Conservation (phyloP, 2,113 vertebrate species). For the Oreochromis spilurus region DNA sequence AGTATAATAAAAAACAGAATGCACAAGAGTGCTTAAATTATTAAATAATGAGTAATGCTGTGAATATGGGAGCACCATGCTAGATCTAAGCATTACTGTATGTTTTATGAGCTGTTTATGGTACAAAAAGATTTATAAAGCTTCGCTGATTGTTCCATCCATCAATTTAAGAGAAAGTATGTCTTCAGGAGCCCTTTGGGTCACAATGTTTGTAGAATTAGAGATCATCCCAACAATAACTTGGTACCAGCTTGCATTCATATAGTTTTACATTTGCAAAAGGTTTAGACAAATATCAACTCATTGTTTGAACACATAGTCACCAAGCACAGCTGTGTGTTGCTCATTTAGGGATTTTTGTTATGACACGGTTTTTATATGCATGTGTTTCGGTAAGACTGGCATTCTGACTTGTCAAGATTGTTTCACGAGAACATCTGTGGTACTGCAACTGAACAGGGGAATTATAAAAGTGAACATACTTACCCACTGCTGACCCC, state of each 20-base stretch:
- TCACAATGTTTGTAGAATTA: background rate
- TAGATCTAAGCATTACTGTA: background rate
- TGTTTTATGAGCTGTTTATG: background rate
- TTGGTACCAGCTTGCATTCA: background rate
- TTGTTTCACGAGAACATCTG: background rate
- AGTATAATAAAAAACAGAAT: background rate
- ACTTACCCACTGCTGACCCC: slow-evolving; percentile 64
- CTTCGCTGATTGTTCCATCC: background rate
- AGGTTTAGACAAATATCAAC: background rate
- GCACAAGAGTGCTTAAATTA: background rate
- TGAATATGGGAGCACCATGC: background rate
- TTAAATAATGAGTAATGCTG: background rate
- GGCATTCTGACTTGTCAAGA: background rate
- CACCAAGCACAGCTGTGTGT: background rate
- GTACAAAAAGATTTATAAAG: background rate
- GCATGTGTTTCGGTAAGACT: background rate
- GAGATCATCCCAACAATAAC: background rate
- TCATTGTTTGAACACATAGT: background rate
- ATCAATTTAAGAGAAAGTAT: background rate
- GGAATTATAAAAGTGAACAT: slow-evolving; percentile 40
- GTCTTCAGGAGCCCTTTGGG: background rate
- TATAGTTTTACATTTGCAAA: background rate
- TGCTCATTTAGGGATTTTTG: background rate
- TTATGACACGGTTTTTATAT: background rate
- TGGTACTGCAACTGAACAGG: background rate